Conservation (phyloP, 2,797 vertebrate species). For the Pagetopsis macropterus region DNA sequence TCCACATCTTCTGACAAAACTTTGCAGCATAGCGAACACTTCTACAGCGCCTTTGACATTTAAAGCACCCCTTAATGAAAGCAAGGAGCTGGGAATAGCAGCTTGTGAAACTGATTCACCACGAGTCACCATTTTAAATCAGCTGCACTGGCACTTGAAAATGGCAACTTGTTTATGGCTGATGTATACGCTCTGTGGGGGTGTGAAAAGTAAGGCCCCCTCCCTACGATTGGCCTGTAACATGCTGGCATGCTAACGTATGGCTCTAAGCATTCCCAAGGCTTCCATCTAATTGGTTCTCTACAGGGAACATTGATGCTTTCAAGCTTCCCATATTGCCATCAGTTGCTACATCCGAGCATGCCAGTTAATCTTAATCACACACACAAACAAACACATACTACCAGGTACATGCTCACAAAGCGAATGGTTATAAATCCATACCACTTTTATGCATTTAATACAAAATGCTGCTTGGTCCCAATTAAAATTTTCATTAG, state of each 20-base stretch:
- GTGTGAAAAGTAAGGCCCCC: not conserved
- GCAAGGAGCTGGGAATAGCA: constrained; percentile 27
- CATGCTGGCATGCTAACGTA: constrained; percentile 57
- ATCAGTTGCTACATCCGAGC: constrained; percentile 36
- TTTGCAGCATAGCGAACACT: constrained; percentile 5
- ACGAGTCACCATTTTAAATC: constrained; percentile 27
- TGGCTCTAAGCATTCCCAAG: constrained; percentile 43
- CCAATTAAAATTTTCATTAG: not conserved
- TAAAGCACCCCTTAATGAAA: constrained; percentile 30
- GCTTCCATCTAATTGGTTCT: constrained; percentile 63
- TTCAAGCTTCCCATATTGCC: constrained; percentile 48
- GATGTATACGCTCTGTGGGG: not conserved
- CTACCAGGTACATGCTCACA: not conserved
- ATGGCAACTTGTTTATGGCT: constrained; percentile 20
- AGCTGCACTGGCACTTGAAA: constrained; percentile 22
- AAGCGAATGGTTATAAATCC: not conserved
- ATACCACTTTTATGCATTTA: not conserved
- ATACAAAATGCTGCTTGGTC: not conserved
- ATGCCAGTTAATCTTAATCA: constrained; percentile 47
- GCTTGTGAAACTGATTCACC: constrained; percentile 10
- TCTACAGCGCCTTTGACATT: constrained; percentile 42
- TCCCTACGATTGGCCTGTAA: constrained; percentile 29
- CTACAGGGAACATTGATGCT: constrained; percentile 43
- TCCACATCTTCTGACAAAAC: constrained; percentile 15
- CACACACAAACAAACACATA: constrained; percentile 23